These are phyloP conservation scores for Oryzias woworae DNA, from an alignment of 2,113 vertebrate species.

Conservation along the genomic window DNA sequence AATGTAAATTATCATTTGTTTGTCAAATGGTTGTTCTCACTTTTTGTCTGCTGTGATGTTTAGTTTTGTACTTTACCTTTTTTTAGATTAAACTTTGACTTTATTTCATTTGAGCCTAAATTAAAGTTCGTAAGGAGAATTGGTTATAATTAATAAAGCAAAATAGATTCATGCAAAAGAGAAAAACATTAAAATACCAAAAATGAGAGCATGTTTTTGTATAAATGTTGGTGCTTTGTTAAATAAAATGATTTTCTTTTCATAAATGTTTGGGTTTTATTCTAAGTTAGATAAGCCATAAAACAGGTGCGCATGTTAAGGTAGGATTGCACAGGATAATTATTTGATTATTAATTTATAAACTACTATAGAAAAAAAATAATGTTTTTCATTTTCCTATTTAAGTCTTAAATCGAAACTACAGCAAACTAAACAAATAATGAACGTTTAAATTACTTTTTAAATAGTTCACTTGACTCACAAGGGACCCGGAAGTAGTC, in stretches of 20 bases:
- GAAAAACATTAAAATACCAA: slow-evolving; percentile 21
- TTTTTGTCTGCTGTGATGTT: slow-evolving; percentile 31
- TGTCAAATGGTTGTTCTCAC: slow-evolving; percentile 49
- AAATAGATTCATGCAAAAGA: slow-evolving; percentile 11
- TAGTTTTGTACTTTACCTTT: slow-evolving; percentile 22
- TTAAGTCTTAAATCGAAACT: no score
- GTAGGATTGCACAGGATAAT: no score
- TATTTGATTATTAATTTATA: no score
- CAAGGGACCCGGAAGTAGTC: no score
- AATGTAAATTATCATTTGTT: slow-evolving; percentile 75
- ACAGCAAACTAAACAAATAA: no score
- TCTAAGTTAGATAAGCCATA: not conserved
- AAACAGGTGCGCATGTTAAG: no score
- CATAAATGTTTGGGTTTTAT: slow-evolving; percentile 18
- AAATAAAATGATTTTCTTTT: slow-evolving; percentile 69
- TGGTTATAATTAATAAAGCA: slow-evolving; percentile 1
- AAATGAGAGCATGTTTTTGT: slow-evolving; percentile 56
- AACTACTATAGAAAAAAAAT: no score
- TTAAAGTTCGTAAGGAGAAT: slow-evolving; percentile 3
- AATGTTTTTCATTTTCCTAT: no score
- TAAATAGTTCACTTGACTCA: no score
- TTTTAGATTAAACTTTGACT: slow-evolving; percentile 4
- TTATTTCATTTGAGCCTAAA: slow-evolving; percentile 7
- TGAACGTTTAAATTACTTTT: no score
- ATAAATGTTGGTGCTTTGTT: slow-evolving; percentile 60